These are phyloP conservation scores for Mesorhabditis spiculigera DNA, from an alignment of 2,888 invertebrate genomes.

Conservation along the genomic window DNA sequence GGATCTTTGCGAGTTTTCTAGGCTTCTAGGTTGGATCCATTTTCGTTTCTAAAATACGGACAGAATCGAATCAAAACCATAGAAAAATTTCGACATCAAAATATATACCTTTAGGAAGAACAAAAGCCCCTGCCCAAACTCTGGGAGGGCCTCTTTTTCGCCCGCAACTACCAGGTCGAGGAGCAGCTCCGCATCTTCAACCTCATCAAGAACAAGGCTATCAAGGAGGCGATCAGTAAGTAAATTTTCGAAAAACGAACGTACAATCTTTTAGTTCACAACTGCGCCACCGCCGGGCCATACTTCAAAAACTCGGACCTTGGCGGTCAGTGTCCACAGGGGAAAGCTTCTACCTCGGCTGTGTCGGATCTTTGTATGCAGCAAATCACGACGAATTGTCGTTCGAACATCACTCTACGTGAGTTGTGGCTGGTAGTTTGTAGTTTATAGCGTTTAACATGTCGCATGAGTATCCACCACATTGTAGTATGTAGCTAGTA, in stretches of 20 bases:
- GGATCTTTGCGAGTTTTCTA: neutral
- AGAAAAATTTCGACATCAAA: neutral
- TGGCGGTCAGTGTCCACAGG: neutral
- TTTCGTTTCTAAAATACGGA: too few relatives aligned
- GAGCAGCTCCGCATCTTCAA: slow-evolving; percentile 1
- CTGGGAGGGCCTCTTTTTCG: slow-evolving; percentile 6
- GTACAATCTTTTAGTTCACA: neutral
- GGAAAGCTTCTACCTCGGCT: neutral
- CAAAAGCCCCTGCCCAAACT: neutral
- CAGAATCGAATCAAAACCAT: too few relatives aligned
- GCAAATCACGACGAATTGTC: neutral
- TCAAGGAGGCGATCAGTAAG: slow-evolving; percentile 5
- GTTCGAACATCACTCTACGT: neutral
- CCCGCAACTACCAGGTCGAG: neutral
- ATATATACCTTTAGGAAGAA: neutral
- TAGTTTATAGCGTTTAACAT: too few relatives aligned
- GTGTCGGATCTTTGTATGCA: slow-evolving; percentile 3
- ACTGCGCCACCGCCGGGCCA: neutral
- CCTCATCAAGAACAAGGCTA: neutral
- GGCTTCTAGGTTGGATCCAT: neutral
- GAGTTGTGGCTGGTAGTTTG: too few relatives aligned
- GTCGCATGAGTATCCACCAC: too few relatives aligned
- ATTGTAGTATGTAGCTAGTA: too few relatives aligned
- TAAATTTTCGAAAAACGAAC: neutral
- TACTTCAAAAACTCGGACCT: neutral